Evolutionary conservation across 1,140 invertebrate species (phyloP), one percentile per base, ranked within the genome.

Genomic region (Archegozetes longisetosus): DNA sequence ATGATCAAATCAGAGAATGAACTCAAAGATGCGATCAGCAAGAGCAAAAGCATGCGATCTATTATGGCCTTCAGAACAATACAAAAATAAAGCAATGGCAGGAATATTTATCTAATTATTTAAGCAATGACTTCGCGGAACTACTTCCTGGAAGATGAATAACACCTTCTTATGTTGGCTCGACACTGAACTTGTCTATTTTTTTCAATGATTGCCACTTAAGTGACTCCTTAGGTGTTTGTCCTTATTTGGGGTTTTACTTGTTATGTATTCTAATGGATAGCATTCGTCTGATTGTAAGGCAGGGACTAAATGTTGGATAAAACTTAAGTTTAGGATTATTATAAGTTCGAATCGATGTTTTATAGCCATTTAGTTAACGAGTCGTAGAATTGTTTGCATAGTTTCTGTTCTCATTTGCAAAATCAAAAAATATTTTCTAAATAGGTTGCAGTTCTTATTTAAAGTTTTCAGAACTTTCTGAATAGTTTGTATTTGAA

Each of bases 31-130:
- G 78, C 73, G 48, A 71, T 66, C 9, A 80, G 32, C 67, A 65
- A 83, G 74, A 28, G 75, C 71, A 61, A 81, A 66, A 27, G 82
- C 81, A 73, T 86, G 84, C 3, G 78, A 76, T 65, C 79, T 78
- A 70, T 86, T 86, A 65, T 86, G 82, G 48, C 84, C 84, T 74
- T 86, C 84, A 2, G 82, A 83, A 68, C 81, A 82, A 69, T 83
- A 86, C 72, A 81, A 81, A 23, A 82, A 72, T 17, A 86, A 63
- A 48, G 84, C 66, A 27, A 77, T 67, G 64, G 77, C 77, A 27
- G 76, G 70, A 27, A 84, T 65, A n/a, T 40, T 2, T 29, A 40
- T 32, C n/a, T 24, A 79, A 73, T 25, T 75, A 70, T 62, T 82
- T 71, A 69, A 75, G 80, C 1, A 86, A 66, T 58, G 75, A 70